These are phyloP conservation scores for Scalopus aquaticus DNA, from an alignment of 2,113 vertebrate species.

Conservation along the genomic window DNA sequence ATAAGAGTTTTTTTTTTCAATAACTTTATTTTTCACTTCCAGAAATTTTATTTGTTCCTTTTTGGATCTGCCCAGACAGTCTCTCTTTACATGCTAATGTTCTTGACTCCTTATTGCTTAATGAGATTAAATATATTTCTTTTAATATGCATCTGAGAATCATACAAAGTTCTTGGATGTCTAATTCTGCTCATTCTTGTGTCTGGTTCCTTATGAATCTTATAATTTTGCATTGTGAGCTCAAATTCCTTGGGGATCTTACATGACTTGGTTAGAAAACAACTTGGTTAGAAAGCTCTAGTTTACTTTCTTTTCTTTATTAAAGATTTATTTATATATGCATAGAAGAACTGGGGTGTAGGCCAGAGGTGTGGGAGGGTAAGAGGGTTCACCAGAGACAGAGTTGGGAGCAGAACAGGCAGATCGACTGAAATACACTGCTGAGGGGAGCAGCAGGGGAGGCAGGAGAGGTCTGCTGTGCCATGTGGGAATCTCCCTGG, in stretches of 20 bases:
- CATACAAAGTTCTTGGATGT: background rate
- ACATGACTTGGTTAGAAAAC: background rate
- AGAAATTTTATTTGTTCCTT: slow-evolving; percentile 1
- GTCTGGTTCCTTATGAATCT: background rate
- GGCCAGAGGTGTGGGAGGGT: too few species aligned
- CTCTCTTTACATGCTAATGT: background rate
- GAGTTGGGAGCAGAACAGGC: too few species aligned
- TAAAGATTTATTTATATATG: too few species aligned
- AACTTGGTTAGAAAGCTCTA: too few species aligned
- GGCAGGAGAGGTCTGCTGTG: too few species aligned
- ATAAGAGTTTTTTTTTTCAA: background rate
- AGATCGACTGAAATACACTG: too few species aligned
- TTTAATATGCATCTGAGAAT: background rate
- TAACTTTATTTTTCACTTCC: background rate
- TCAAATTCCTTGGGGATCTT: background rate
- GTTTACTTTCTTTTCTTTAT: background rate
- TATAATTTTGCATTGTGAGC: background rate
- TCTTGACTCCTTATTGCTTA: background rate
- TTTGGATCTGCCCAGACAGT: background rate
- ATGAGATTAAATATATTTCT: background rate
- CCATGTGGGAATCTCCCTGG: too few species aligned
- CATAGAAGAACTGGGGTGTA: too few species aligned
- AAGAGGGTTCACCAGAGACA: too few species aligned
- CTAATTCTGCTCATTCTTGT: background rate
- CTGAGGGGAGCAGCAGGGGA: too few species aligned